These are phyloP conservation scores for Carettochelys insculpta DNA, from an alignment of 2,113 vertebrate species.

Conservation along the genomic window DNA sequence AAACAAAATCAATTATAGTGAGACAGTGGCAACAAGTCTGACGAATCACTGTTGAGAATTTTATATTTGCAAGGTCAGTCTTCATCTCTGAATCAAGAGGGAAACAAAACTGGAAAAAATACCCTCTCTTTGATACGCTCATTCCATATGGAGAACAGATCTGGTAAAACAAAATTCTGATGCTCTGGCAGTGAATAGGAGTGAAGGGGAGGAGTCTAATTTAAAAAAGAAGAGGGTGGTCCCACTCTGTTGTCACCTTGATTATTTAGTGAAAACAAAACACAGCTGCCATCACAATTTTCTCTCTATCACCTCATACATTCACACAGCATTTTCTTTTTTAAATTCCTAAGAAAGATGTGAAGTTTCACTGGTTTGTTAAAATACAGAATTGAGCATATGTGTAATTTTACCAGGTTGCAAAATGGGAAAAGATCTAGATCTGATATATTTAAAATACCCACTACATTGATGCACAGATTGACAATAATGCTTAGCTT, in stretches of 20 bases:
- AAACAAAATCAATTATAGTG: constrained; percentile 35
- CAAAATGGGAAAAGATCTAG: not conserved
- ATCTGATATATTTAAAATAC: not conserved
- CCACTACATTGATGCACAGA: not conserved
- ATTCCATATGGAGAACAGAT: not conserved
- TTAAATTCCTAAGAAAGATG: not conserved
- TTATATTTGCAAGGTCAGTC: not conserved
- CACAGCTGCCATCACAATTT: not conserved
- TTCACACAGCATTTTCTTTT: not conserved
- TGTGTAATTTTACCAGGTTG: not conserved
- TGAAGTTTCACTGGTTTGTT: not conserved
- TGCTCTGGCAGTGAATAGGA: fast-evolving
- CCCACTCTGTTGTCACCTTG: not conserved
- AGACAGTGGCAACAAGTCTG: not conserved
- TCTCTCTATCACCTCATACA: not conserved
- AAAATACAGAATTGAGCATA: not conserved
- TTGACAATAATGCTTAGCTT: not conserved
- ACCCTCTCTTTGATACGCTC: not conserved
- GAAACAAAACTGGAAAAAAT: not conserved
- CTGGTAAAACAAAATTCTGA: constrained; percentile 13
- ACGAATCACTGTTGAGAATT: not conserved
- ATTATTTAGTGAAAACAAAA: not conserved
- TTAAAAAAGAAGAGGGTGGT: not conserved
- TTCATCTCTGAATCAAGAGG: too few species aligned
- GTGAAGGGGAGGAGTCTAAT: not conserved